Percentiles rank a stretch among this genome's conserved stretches.
phyloP scores from a whole-genome alignment of 2,113 vertebrate species.

The Bombycilla garrulus region DNA sequence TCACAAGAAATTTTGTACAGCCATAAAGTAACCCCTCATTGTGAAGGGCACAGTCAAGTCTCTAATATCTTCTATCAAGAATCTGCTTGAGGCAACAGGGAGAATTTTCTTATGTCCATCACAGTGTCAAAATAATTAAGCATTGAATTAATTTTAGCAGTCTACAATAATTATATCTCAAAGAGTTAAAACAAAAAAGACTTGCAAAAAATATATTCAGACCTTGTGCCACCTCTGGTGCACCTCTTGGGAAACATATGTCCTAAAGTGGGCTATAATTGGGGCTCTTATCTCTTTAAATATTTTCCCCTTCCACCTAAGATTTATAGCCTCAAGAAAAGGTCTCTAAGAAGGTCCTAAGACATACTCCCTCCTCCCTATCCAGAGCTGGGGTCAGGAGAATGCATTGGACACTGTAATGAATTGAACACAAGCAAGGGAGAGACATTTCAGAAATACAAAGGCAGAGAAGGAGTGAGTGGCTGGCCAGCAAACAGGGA shows the following conservation, averaged over 20 bases:
- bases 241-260: not conserved
- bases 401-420: not conserved
- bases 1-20: not conserved
- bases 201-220: not conserved
- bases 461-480: not conserved
- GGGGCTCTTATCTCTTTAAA: not conserved
- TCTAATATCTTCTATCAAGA: not conserved
- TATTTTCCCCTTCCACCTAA: not conserved
- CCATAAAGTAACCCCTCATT: not conserved
- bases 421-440: fast-evolving
- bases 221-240: not conserved
- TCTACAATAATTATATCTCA: not conserved
- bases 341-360: not conserved
- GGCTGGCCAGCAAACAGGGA: not conserved
- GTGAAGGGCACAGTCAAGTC: not conserved
- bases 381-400: not conserved
- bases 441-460: not conserved
- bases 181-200: not conserved
- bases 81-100: not conserved
- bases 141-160: not conserved
- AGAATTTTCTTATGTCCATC: not conserved
- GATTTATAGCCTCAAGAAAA: not conserved
- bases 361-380: not conserved
- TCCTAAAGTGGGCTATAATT: not conserved
- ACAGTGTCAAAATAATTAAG: not conserved